Percentiles rank a stretch among this genome's conserved stretches.
These are phyloP conservation scores for Smithornis capensis DNA, from an alignment of 2,113 vertebrate species.

Conservation along the genomic window DNA sequence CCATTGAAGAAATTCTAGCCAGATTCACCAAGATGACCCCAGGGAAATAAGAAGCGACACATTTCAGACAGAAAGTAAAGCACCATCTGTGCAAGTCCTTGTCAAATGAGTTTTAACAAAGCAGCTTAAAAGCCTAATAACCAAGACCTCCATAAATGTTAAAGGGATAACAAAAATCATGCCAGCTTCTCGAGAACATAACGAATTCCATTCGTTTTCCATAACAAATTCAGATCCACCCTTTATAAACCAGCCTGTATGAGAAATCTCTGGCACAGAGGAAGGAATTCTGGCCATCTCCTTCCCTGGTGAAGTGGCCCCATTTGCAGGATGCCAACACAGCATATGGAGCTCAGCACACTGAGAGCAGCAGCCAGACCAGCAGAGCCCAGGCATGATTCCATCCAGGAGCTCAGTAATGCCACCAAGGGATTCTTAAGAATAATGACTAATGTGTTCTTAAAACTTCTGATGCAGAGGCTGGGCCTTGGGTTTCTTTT, in stretches of 20 bases:
- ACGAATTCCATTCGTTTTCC: neutral
- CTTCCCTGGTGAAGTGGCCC: neutral
- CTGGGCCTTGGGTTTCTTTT: neutral
- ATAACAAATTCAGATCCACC: neutral
- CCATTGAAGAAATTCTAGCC: slow-evolving; percentile 10
- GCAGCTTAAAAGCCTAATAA: slow-evolving; percentile 57
- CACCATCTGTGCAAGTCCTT: slow-evolving; percentile 52
- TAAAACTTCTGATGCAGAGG: neutral
- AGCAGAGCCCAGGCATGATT: neutral
- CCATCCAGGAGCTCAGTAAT: neutral
- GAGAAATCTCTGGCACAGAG: neutral
- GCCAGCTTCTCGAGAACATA: neutral
- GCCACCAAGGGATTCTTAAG: neutral
- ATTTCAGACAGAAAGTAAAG: slow-evolving; percentile 57
- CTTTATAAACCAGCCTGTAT: neutral
- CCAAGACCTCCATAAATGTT: slow-evolving; percentile 24
- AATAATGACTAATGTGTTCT: neutral
- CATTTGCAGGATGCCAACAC: neutral
- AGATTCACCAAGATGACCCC: neutral
- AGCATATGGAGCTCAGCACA: neutral
- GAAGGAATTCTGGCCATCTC: neutral
- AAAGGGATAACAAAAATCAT: neutral
- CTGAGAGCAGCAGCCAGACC: neutral
- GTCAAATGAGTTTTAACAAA: slow-evolving; percentile 58
- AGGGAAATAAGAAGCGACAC: slow-evolving; percentile 45